phyloP scores from a whole-genome alignment of 2,797 vertebrate genomes.

The Poeciliopsis turneri region DNA sequence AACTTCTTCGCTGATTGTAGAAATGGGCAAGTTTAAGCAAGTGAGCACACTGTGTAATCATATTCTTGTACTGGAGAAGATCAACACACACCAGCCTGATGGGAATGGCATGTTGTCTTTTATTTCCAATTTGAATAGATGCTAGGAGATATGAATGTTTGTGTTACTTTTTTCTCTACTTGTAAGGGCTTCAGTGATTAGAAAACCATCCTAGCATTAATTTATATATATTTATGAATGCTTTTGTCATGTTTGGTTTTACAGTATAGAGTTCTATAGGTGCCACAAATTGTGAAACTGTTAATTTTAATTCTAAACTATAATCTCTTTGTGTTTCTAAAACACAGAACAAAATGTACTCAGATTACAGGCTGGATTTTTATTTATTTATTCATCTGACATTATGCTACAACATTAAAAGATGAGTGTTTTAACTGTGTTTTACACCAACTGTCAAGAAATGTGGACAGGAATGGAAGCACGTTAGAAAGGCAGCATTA shows the following conservation, averaged over 20 bases:
- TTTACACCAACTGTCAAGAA: background rate
- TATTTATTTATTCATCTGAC: background rate
- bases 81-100: background rate
- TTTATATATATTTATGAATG: background rate
- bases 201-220: background rate
- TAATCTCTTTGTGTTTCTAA: background rate
- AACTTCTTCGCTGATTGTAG: background rate
- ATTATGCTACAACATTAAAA: background rate
- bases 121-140: background rate
- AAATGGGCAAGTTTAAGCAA: background rate
- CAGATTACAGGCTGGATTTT: background rate
- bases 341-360: background rate
- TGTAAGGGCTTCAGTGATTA: background rate
- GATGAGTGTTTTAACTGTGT: background rate
- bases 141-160: background rate
- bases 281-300: background rate
- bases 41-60: background rate
- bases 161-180: background rate
- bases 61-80: background rate
- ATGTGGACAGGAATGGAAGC: background rate
- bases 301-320: background rate
- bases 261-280: background rate
- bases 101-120: background rate
- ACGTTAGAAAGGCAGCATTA: background rate
- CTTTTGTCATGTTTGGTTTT: background rate